Percentiles rank a stretch among this genome's conserved stretches.
Evolutionary conservation across 2,888 invertebrate species (phyloP).

Genomic region (Melikaiella ostensackeni): DNA sequence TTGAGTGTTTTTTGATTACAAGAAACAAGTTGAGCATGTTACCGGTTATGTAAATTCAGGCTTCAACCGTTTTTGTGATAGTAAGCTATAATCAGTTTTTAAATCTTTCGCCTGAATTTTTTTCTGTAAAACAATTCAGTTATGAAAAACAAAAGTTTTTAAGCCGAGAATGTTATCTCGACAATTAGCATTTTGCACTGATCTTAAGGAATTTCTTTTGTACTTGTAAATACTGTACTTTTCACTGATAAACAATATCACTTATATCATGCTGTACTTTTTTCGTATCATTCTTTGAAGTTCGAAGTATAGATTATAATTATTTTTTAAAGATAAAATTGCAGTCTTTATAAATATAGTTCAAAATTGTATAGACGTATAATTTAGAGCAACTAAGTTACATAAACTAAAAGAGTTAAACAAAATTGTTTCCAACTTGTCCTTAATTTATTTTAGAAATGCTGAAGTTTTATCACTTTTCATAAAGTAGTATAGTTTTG

Average conservation of each 20-base stretch:
- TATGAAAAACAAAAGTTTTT: neutral
- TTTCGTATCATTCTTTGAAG: too few relatives aligned
- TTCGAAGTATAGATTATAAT: too few relatives aligned
- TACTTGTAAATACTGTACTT: neutral
- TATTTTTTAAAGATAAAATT: neutral
- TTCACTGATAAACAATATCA: neutral
- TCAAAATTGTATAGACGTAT: neutral
- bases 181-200: neutral
- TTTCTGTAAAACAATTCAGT: neutral
- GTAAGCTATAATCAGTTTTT: neutral
- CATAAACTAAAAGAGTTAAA: neutral
- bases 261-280: neutral
- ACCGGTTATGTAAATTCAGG: constrained; percentile 2
- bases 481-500: constrained; percentile 16
- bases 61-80: neutral
- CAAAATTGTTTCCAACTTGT: neutral
- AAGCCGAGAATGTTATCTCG: neutral
- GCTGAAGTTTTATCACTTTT: neutral
- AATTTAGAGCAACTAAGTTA: too few relatives aligned
- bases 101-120: neutral
- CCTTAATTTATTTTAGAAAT: neutral
- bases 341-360: neutral
- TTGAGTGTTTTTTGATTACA: neutral
- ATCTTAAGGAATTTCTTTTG: neutral
- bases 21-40: constrained; percentile 13